Percentiles rank a stretch among this genome's conserved stretches.
Evolutionary conservation across 2,797 vertebrate genomes (phyloP).

Genomic region (Clarias laeviceps): DNA sequence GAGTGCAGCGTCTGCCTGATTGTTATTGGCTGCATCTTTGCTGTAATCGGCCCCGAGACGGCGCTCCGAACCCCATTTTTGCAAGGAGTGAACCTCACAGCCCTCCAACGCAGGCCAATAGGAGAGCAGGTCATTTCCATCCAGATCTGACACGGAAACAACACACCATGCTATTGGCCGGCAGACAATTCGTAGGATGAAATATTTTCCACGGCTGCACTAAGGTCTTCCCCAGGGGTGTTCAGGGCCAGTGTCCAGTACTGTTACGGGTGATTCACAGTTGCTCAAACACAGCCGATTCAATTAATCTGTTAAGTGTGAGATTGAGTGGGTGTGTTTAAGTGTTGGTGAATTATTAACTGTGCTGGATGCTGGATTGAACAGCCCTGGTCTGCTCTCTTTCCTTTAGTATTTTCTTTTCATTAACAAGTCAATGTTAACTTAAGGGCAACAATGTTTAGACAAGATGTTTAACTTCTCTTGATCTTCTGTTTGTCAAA

Average conservation of each 20-base stretch:
- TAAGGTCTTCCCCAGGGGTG: too few relatives aligned
- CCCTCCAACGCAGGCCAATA: constrained; percentile 96
- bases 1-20: constrained; percentile 87
- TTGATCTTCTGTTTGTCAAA: background rate
- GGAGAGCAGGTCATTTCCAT: constrained; percentile 94
- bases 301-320: too few relatives aligned
- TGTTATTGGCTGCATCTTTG: constrained; percentile 95
- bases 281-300: too few relatives aligned
- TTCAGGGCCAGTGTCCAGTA: too few relatives aligned
- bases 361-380: too few relatives aligned
- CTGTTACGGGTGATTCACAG: too few relatives aligned
- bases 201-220: background rate
- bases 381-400: background rate
- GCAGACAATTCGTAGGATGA: constrained; percentile 17
- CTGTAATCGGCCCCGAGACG: constrained; percentile 90
- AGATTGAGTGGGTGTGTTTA: too few relatives aligned
- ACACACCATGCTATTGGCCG: constrained; percentile 51
- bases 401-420: background rate
- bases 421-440: constrained; percentile 3
- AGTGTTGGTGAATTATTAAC: too few relatives aligned
- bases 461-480: background rate
- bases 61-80: constrained; percentile 97
- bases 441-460: background rate
- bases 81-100: constrained; percentile 87
- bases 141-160: constrained; percentile 81